Conservation (phyloP, 1,140 invertebrate genomes). For the Nixonia krombeini region DNA sequence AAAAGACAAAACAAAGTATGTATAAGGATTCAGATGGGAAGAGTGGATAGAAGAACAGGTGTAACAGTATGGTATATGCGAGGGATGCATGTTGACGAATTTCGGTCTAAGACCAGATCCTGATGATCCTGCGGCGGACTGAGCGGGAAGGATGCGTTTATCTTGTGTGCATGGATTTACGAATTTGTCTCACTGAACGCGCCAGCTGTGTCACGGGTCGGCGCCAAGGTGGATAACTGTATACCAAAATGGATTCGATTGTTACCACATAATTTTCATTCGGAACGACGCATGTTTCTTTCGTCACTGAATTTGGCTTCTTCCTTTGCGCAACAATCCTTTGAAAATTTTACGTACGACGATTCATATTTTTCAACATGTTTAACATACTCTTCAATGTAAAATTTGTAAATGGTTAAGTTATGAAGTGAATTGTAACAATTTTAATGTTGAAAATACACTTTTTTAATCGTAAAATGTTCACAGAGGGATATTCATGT, state of each 20-base stretch:
- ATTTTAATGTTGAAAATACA: slow-evolving; percentile 54
- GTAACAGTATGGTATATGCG: slow-evolving; percentile 13
- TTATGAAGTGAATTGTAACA: slow-evolving; percentile 48
- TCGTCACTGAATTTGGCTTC: slow-evolving; percentile 21
- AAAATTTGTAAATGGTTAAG: slow-evolving; percentile 52
- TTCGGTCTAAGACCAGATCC: slow-evolving; percentile 62
- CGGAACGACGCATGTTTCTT: neutral
- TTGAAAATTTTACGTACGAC: slow-evolving; percentile 46
- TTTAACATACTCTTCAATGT: slow-evolving; percentile 40
- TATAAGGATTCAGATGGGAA: slow-evolving; percentile 54
- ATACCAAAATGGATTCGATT: slow-evolving; percentile 21
- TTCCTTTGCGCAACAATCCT: slow-evolving; percentile 43
- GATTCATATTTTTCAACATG: slow-evolving; percentile 40
- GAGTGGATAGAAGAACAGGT: slow-evolving; percentile 15
- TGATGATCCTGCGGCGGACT: slow-evolving; percentile 56
- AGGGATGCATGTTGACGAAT: slow-evolving; percentile 44
- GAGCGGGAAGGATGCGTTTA: slow-evolving; percentile 50
- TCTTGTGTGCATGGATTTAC: slow-evolving; percentile 21
- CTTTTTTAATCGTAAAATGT: slow-evolving; percentile 47
- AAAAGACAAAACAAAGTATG: slow-evolving; percentile 68
- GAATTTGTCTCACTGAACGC: slow-evolving; percentile 32
- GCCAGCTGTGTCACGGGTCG: slow-evolving; percentile 12
- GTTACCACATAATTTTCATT: too few species aligned
- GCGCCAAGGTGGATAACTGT: slow-evolving; percentile 42
- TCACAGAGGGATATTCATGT: neutral